Percentiles rank a stretch among this genome's conserved stretches.
phyloP scores from a whole-genome alignment of 2,113 vertebrate genomes.

The Bombycilla garrulus region DNA sequence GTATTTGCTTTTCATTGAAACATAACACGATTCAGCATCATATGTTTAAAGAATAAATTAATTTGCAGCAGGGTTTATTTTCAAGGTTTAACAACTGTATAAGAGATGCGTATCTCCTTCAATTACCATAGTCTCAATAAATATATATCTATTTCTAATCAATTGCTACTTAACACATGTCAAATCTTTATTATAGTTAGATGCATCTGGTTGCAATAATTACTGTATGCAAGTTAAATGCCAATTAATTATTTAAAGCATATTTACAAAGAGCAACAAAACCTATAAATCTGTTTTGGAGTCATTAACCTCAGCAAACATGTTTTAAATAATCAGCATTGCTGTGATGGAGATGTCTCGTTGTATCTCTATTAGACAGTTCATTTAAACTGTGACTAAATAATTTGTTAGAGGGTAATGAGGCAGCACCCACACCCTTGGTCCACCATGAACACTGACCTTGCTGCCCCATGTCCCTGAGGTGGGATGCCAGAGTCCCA shows the following conservation, averaged over 20 bases:
- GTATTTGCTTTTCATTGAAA: conserved; percentile 61
- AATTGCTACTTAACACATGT: conserved; percentile 49
- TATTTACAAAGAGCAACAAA: conserved; percentile 72
- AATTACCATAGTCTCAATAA: conserved; percentile 58
- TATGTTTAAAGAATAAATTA: conserved; percentile 54
- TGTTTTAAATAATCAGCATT: conserved; percentile 59
- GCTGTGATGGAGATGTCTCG: conserved; percentile 38
- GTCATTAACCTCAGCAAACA: conserved; percentile 69
- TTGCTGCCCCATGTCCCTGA: background rate
- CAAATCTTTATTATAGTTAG: conserved; percentile 26
- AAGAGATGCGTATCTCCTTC: conserved; percentile 61
- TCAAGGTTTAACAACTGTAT: conserved; percentile 27
- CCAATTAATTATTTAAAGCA: conserved; percentile 75
- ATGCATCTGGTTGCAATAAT: conserved; percentile 6
- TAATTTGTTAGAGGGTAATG: conserved; percentile 33
- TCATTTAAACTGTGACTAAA: conserved; percentile 53
- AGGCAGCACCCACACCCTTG: background rate
- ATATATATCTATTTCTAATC: conserved; percentile 69
- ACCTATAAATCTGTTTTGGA: conserved; percentile 72
- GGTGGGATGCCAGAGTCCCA: accelerated
- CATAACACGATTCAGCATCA: background rate
- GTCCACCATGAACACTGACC: background rate
- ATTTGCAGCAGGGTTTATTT: conserved; percentile 31
- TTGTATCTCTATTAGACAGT: conserved; percentile 56
- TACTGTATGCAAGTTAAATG: conserved; percentile 42